These are phyloP conservation scores for Poecilobothrus nobilitatus DNA, from an alignment of 2,888 invertebrate genomes.

Conservation along the genomic window DNA sequence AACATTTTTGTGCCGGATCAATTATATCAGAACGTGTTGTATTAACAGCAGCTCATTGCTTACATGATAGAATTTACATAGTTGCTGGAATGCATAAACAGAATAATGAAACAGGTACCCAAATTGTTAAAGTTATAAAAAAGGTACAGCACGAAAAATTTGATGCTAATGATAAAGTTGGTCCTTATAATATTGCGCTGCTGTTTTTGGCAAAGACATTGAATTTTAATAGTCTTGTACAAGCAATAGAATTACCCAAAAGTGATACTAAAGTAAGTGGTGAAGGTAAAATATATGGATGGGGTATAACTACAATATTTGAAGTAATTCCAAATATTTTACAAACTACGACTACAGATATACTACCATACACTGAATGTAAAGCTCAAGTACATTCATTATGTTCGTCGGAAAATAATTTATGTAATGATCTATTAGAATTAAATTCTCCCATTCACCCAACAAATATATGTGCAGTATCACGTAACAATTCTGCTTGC, in stretches of 20 bases:
- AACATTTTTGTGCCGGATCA: slow-evolving; percentile 43
- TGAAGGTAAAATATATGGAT: slow-evolving; percentile 38
- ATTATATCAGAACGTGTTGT: slow-evolving; percentile 40
- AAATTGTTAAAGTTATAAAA: slow-evolving; percentile 26
- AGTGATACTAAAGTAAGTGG: slow-evolving; percentile 32
- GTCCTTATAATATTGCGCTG: slow-evolving; percentile 41
- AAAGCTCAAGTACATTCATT: no score
- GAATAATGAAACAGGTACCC: slow-evolving; percentile 23
- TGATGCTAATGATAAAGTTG: slow-evolving; percentile 36
- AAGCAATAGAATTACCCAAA: slow-evolving; percentile 34
- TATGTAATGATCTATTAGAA: no score
- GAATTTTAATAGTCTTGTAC: slow-evolving; percentile 32
- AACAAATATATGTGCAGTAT: slow-evolving; percentile 29
- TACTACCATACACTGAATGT: no score
- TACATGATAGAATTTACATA: slow-evolving; percentile 31
- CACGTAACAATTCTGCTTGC: slow-evolving; percentile 38
- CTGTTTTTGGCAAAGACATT: slow-evolving; percentile 36
- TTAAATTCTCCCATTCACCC: no score
- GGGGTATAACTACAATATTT: slow-evolving; percentile 34
- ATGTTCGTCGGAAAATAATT: no score
- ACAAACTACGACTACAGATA: no score
- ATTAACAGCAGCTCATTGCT: slow-evolving; percentile 42
- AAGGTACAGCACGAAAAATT: slow-evolving; percentile 32
- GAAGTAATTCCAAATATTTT: slow-evolving; percentile 23
- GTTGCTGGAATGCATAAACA: slow-evolving; percentile 44